Evolutionary conservation across 2,113 vertebrate genomes (phyloP).

Genomic region (Eulacestoma nigropectus): DNA sequence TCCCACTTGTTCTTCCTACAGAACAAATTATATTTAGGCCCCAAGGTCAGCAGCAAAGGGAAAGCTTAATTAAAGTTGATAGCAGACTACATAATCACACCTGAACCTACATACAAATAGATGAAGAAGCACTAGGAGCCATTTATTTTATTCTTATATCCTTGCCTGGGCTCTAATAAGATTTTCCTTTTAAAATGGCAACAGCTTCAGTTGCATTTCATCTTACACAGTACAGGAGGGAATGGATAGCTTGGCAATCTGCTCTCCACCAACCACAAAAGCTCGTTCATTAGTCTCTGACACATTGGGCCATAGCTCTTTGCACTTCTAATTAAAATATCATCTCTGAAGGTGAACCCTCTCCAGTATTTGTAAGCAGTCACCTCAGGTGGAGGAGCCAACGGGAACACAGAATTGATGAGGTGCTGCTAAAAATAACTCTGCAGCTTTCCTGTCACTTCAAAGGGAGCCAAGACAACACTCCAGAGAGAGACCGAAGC

Average conservation of each 20-base stretch:
- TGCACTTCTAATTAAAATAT: slow-evolving; percentile 20
- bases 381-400: neutral
- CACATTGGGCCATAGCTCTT: slow-evolving; percentile 7
- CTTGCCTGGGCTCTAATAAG: slow-evolving; percentile 7
- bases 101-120: slow-evolving; percentile 21
- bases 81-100: slow-evolving; percentile 5
- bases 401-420: neutral
- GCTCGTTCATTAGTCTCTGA: neutral
- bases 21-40: slow-evolving; percentile 1
- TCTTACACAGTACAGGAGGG: neutral
- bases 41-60: slow-evolving; percentile 18
- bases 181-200: neutral
- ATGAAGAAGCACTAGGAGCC: slow-evolving; percentile 10
- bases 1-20: neutral
- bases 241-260: slow-evolving; percentile 3
- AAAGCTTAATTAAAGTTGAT: slow-evolving; percentile 45
- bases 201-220: neutral
- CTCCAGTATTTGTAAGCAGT: neutral
- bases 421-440: slow-evolving; percentile 29
- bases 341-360: slow-evolving; percentile 49
- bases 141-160: neutral
- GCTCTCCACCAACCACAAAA: neutral
- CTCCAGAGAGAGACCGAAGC: neutral
- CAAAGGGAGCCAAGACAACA: neutral
- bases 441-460: neutral